These are phyloP conservation scores for Trichacis sp. DNA, from an alignment of 2,888 invertebrate genomes.

Conservation along the genomic window DNA sequence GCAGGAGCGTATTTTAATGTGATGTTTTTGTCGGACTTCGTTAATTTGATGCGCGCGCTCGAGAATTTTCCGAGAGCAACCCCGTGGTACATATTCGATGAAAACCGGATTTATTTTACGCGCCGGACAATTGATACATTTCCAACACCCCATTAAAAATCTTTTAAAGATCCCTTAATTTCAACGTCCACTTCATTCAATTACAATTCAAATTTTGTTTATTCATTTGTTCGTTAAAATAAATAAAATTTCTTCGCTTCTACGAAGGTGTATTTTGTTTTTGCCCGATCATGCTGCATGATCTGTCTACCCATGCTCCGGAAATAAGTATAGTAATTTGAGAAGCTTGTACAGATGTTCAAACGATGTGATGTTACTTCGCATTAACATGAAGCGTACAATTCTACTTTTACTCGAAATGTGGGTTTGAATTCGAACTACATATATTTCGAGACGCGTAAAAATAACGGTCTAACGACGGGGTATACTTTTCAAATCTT, in stretches of 20 bases:
- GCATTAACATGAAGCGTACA: conserved; percentile 17
- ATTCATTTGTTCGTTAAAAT: no score
- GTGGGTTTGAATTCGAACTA: not conserved
- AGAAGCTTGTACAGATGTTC: conserved; percentile 46
- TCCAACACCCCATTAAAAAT: no score
- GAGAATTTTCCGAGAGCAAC: no score
- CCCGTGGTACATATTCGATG: no score
- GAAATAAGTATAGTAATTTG: conserved; percentile 45
- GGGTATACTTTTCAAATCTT: not conserved
- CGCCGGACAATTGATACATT: no score
- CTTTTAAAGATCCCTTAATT: no score
- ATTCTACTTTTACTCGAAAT: conserved; percentile 3
- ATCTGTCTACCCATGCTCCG: conserved; percentile 37
- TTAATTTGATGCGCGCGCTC: no score
- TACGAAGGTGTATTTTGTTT: conserved; percentile 25
- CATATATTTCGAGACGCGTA: not conserved
- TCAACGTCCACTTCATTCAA: no score
- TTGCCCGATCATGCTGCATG: conserved; percentile 33
- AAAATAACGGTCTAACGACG: not conserved
- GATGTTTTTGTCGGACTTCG: no score
- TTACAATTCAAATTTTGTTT: no score
- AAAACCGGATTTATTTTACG: no score
- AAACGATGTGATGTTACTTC: conserved; percentile 31
- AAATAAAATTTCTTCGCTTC: conserved; percentile 14
- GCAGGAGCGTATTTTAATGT: no score